Conservation (phyloP, 2,888 invertebrate species). For the Cetonia aurata region DNA sequence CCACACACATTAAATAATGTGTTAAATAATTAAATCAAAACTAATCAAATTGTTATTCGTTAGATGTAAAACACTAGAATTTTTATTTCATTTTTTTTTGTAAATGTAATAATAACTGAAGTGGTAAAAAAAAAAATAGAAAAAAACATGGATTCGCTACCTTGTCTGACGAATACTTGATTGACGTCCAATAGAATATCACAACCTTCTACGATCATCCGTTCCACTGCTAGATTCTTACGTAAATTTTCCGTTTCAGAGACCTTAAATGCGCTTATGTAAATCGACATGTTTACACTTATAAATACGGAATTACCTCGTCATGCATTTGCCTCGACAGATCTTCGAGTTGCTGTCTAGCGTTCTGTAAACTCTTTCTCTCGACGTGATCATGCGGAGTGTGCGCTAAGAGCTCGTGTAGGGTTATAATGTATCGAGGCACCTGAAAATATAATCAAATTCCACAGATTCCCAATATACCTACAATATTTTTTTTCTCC, state of each 20-base stretch:
- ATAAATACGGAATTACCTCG: slow-evolving; percentile 79
- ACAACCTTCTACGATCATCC: slow-evolving; percentile 95
- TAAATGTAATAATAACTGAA: not conserved
- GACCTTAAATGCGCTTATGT: slow-evolving; percentile 69
- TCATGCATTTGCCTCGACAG: slow-evolving; percentile 89
- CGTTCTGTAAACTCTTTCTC: slow-evolving; percentile 88
- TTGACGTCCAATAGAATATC: slow-evolving; percentile 93
- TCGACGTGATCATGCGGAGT: slow-evolving; percentile 96
- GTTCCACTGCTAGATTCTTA: slow-evolving; percentile 90
- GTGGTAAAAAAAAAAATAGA: not conserved
- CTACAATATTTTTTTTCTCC: too few relatives aligned
- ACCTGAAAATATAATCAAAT: slow-evolving; percentile 72
- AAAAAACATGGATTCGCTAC: slow-evolving; percentile 63
- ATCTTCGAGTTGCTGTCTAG: slow-evolving; percentile 88
- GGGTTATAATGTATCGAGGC: slow-evolving; percentile 91
- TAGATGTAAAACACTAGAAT: too few relatives aligned
- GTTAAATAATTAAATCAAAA: too few relatives aligned
- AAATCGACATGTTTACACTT: too few relatives aligned
- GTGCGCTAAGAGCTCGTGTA: slow-evolving; percentile 91
- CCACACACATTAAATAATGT: too few relatives aligned
- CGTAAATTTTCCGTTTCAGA: slow-evolving; percentile 93
- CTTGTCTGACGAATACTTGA: slow-evolving; percentile 93
- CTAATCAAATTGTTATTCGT: too few relatives aligned
- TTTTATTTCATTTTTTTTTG: too few relatives aligned
- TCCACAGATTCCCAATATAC: not conserved